Base-by-base conservation (phyloP, 2,797 vertebrate species). In the Ispidina picta region DNA sequence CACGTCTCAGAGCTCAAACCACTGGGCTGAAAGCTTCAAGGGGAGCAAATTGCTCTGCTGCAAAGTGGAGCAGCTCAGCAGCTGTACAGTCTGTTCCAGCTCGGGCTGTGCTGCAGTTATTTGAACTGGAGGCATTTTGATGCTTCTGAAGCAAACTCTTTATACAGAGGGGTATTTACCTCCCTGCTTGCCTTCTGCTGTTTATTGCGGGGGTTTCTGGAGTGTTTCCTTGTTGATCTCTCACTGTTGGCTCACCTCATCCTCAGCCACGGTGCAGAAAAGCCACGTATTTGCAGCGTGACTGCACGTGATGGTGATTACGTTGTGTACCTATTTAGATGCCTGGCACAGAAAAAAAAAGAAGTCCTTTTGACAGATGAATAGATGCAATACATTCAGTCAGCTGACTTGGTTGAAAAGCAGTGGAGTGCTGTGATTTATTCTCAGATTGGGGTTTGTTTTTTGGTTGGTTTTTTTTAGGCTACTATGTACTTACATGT, bases 361-460 rank as follows among this genome's bases (percentile, higher is more conserved):
- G 35, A 76, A 59, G 59, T 28, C 72, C 71, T 46, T 90, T 85
- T 83, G 64, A 86, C 83, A 43, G 62, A 58, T 83, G 49, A 92
- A 43, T 73, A 11, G 39, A n/a, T 39, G 39, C 31, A 46, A 4
- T 77, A 58, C 70, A 78, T 62, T 52, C 79, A 16, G 81, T 94
- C 89, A 91, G 26, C 62, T 95, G 82, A 66, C 85, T 77, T 69
- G 48, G 56, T 73, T 92, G 87, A 68, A 91, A 89, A 90, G 84
- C 62, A 33, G 0, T 31, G 39, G 86, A 48, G 82, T 18, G 41
- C 81, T 82, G 15, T 51, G 60, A 70, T 86, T 91, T 92, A 73
- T 65, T 68, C 48, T 60, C 51, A 55, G 66, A 21, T 60, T 21
- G 70, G 18, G 25, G 25, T 49, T 49, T 26, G 48, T 13, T 14